These are phyloP conservation scores for Fragum fragum DNA, from an alignment of 2,888 invertebrate genomes.

Conservation along the genomic window DNA sequence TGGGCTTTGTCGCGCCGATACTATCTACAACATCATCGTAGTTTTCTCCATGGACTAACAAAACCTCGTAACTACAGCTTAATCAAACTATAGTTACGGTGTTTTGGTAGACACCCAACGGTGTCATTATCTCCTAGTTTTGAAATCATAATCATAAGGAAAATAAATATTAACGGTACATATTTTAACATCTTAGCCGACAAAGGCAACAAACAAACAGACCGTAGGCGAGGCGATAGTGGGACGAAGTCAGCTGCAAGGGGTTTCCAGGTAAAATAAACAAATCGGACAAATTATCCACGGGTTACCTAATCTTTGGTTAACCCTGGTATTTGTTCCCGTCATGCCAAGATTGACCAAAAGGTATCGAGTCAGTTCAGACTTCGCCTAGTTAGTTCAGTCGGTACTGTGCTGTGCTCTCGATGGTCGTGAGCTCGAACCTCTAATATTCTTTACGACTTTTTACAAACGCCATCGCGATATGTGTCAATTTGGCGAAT, in stretches of 20 bases:
- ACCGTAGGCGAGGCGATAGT: not conserved
- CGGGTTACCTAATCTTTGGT: not conserved
- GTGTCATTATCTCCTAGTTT: not conserved
- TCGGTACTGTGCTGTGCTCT: no score
- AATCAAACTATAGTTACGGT: not conserved
- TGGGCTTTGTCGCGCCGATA: not conserved
- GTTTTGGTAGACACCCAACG: not conserved
- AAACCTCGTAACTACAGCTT: slow-evolving; percentile 7
- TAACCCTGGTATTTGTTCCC: not conserved
- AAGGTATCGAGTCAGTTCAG: no score
- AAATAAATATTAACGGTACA: slow-evolving; percentile 24
- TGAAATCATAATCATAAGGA: slow-evolving; percentile 8
- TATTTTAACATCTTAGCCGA: slow-evolving; percentile 18
- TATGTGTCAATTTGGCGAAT: no score
- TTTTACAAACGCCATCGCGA: no score
- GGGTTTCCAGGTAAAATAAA: not conserved
- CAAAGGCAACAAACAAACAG: slow-evolving; percentile 8
- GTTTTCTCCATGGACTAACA: not conserved
- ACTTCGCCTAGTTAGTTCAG: no score
- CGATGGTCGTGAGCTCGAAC: no score
- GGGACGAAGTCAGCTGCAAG: not conserved
- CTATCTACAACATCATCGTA: not conserved
- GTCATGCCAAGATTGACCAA: no score
- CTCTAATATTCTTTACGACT: no score
- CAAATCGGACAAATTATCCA: slow-evolving; percentile 3